Conservation (phyloP, 2,797 vertebrate genomes). For the Cygnus olor region DNA sequence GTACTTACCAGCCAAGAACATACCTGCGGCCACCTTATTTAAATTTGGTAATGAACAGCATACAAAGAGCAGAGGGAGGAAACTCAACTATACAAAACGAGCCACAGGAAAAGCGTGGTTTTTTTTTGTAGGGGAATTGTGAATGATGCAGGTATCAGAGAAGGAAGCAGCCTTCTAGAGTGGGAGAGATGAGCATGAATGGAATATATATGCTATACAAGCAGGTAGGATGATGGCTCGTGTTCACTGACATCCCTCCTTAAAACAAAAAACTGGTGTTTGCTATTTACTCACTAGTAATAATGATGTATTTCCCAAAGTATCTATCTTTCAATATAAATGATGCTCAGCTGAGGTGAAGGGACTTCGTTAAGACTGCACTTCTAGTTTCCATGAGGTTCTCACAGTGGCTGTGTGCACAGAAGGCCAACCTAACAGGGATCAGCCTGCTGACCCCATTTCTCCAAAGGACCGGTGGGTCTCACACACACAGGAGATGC, state of each 20-base stretch:
- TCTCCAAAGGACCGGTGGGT: neutral
- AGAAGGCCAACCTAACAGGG: neutral
- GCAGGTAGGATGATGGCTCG: neutral
- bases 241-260: neutral
- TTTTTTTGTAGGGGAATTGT: neutral
- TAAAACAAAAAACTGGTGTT: neutral
- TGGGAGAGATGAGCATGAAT: neutral
- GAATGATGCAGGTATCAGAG: neutral
- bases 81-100: neutral
- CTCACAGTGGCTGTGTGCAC: neutral
- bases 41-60: neutral
- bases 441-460: neutral
- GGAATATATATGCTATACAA: neutral
- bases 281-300: neutral
- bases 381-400: neutral
- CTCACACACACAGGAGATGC: neutral
- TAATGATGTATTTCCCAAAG: neutral
- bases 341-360: neutral
- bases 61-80: neutral
- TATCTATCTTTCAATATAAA: neutral
- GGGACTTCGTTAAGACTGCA: neutral
- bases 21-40: neutral
- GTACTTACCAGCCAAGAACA: neutral
- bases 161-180: neutral
- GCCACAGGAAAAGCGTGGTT: neutral